Base-by-base conservation (phyloP, 2,888 invertebrate species). In the Agonopterix heracliana region DNA sequence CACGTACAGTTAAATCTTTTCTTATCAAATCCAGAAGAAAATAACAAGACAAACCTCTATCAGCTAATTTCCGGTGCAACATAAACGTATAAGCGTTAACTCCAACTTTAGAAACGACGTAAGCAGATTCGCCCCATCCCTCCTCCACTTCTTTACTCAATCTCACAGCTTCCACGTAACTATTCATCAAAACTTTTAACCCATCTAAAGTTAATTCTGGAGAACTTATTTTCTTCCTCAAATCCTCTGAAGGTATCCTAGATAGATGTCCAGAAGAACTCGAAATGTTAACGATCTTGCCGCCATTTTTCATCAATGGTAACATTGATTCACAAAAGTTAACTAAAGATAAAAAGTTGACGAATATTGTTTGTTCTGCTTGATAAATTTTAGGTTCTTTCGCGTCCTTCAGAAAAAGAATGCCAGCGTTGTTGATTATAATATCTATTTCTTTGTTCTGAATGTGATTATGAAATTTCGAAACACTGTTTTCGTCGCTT, bases 351-450 rank as follows among this genome's bases (percentile, higher is more conserved):
- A 65, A 69, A 53, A 84, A 85, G 54, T 88, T 88, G 0, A 85
- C 73, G 1, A 53, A 44, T n/a, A 86, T 46, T 0, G 85, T 86
- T 46, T 79, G 64, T 54, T 81, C 73, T 0, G 78, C 79, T 69
- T 83, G 82, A 9, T 63, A 57, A 0, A 53, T 12, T 49, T 74
- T 78, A 0, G 82, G 51, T 63, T 85, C 82, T n/a, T 57, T 61
- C 1, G 82, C 65, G 50, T 81, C 79, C 61, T 81, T 81, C 0
- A 78, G 61, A 59, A 81, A 85, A 1, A 85, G 57, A 50, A 87
- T 61, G 56, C 91, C 95, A 8, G 95, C 95, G 74, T 95, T 95
- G 64, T 95, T 95, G 5, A 95, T 86, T 12, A 95, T 74, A 40
- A 95, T 74, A 64, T 95, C 93, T 2, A 95, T 74, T 42, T 92